Percentiles rank a stretch among this genome's conserved stretches.
These are phyloP conservation scores for Patella caerulea DNA, from an alignment of 2,888 invertebrate species.

Conservation along the genomic window DNA sequence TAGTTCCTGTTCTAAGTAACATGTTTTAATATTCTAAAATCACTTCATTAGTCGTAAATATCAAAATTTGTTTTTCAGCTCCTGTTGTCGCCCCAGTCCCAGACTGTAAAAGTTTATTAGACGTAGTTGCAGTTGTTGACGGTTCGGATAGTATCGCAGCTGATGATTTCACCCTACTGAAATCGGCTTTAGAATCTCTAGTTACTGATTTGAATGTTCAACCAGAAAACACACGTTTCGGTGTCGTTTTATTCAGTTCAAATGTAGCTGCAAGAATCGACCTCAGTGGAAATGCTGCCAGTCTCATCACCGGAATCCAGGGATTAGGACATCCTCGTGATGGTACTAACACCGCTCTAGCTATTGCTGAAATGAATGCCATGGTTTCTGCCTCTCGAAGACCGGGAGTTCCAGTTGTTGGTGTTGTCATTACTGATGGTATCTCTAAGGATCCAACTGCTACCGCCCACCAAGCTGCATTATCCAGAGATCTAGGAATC, in stretches of 20 bases:
- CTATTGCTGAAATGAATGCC: slow-evolving; percentile 41
- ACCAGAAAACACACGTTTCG: slow-evolving; percentile 29
- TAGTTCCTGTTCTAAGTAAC: too few relatives aligned
- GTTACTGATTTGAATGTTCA: slow-evolving; percentile 24
- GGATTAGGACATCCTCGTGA: slow-evolving; percentile 38
- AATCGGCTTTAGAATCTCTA: slow-evolving; percentile 41
- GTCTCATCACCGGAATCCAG: slow-evolving; percentile 29
- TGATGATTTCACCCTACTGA: slow-evolving; percentile 46
- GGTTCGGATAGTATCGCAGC: slow-evolving; percentile 54
- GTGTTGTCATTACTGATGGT: slow-evolving; percentile 71
- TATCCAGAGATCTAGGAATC: slow-evolving; percentile 64
- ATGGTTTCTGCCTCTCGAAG: slow-evolving; percentile 40
- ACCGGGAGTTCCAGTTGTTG: slow-evolving; percentile 63
- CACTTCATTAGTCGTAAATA: slow-evolving; percentile 13
- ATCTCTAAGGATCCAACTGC: slow-evolving; percentile 56
- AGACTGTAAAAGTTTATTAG: slow-evolving; percentile 52
- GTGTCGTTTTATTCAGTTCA: slow-evolving; percentile 45
- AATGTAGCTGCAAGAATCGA: slow-evolving; percentile 34
- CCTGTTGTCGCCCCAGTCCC: slow-evolving; percentile 22
- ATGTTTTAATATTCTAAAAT: too few relatives aligned
- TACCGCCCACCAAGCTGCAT: slow-evolving; percentile 65
- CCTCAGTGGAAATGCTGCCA: slow-evolving; percentile 32
- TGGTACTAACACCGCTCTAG: slow-evolving; percentile 45
- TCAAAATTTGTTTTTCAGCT: slow-evolving; percentile 23
- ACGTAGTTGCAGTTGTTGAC: slow-evolving; percentile 58